A percentile compares a stretch with the other conserved stretches of the same genome.
Conservation (phyloP, 1,140 invertebrate genomes). For the Drosophila nasuta region DNA sequence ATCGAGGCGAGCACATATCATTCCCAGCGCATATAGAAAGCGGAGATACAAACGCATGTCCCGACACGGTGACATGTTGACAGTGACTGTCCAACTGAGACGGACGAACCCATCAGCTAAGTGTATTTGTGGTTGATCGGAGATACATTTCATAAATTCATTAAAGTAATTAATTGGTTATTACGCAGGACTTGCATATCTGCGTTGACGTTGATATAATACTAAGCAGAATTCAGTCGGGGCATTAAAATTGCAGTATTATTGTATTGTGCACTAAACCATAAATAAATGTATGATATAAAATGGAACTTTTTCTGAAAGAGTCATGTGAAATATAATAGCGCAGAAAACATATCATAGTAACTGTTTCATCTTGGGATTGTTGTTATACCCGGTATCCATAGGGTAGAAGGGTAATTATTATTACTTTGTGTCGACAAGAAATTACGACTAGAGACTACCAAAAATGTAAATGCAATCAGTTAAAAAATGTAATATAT, state of each 20-base stretch:
- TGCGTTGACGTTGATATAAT: not conserved
- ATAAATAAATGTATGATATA: too few species aligned
- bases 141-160: not conserved
- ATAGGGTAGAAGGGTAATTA: too few species aligned
- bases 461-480: too few species aligned
- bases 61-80: slow-evolving; percentile 54
- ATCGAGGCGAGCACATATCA: slow-evolving; percentile 56
- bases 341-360: too few species aligned
- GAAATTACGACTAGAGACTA: too few species aligned
- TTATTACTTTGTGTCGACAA: too few species aligned
- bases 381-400: too few species aligned
- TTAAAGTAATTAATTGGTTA: slow-evolving; percentile 16
- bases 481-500: too few species aligned
- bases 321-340: too few species aligned
- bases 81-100: slow-evolving; percentile 14
- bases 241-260: not conserved
- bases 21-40: slow-evolving; percentile 42
- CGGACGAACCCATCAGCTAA: slow-evolving; percentile 32
- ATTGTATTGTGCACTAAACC: too few species aligned
- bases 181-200: not conserved
- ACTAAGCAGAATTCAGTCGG: not conserved
- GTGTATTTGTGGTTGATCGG: slow-evolving; percentile 24
- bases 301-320: too few species aligned
- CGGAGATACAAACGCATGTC: slow-evolving; percentile 54
- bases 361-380: too few species aligned